Base-by-base conservation (phyloP, 2,797 vertebrate species). In the Pangasius djambal region DNA sequence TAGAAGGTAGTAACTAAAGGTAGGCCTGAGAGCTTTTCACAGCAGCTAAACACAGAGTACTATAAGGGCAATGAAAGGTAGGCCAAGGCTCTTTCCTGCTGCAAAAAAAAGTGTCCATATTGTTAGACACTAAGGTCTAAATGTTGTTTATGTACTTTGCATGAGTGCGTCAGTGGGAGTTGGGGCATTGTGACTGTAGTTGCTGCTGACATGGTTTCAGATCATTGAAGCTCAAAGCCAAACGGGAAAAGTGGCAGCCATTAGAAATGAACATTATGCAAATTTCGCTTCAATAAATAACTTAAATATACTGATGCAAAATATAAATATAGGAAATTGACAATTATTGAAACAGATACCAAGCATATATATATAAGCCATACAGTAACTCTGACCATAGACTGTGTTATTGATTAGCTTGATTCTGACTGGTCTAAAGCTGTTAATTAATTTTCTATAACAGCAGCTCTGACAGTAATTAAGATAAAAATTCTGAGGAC, bases 131-230 rank as follows among this genome's bases (percentile, higher is more conserved):
- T 31, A 37, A 61, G 18, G 31, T 74, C 63, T 83, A 50, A 63
- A 74, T 18, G 18, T 34, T 61, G 34, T 83, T 88, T 74, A 61
- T 74, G 9, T 72, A 75, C 34, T 88, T 88, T 88, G 34, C 12
- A 40, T 40, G 10, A 61, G 34, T 9, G 22, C 44, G 37, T 63
- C 81, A 83, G 59, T 63, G 13, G 16, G 9, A 63, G 1, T 37
- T 20, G 1, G 31, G 18, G 3, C 18, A 13, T n/a, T 31, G 6
- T 65, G 59, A 48, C 6, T n/a, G 3, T 8, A 2, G 37, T 7
- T 61, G 9, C 31, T 37, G 78, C 31, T 59, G 57, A 61, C 9
- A 61, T 40, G 34, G 37, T 63, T 83, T 83, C 37, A 83, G 59
- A 63, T 83, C 25, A 1, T 2, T 57, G 31, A 16, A 25, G 31